Base-by-base conservation (phyloP, 2,888 invertebrate species). In the Lissocephala sabroskyi region DNA sequence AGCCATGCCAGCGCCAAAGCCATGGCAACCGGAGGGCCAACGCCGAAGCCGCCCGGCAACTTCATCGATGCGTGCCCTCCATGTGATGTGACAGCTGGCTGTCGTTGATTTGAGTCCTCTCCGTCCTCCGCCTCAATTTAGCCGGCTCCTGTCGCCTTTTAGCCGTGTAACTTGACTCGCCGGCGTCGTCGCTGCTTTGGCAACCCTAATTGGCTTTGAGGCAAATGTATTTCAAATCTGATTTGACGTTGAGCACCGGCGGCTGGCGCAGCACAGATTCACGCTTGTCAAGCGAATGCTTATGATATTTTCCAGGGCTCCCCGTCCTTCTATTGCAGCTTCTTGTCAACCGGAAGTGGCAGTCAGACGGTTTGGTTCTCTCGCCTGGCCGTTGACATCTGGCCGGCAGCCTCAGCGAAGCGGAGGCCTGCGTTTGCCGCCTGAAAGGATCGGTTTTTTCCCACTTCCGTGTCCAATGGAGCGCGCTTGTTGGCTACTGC, bases 161-260 rank as follows among this genome's bases (percentile, higher is more conserved):
- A 6, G 7, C 33, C 33, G 11, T 13, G 6, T 13, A 33, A 13
- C 33, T 16, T 33, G 23, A 23, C 23, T 23, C 7, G 4, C 29
- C 4, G 29, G 29, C 29, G 14, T 33, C 1, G 13, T n/a, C 33
- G 7, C 2, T 10, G 14, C 1, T 10, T 13, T 35, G 16, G 17
- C 35, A 35, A 35, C 35, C 64, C 49, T 75, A 67, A 67, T 67
- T 67, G 67, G 73, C 76, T 71, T 49, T 46, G 55, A 60, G 67
- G 65, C 65, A 57, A 56, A 64, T 62, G 56, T 57, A 45, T 59
- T 56, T 49, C 45, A 53, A 62, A 70, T 58, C 51, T 53, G 59
- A 49, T 62, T 62, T 59, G 48, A 45, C 52, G 50, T 55, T 6
- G n/a, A n/a, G n/a, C n/a, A n/a, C n/a, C n/a, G n/a, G n/a, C n/a